Percentiles rank a stretch among this genome's conserved stretches.
Evolutionary conservation across 2,797 vertebrate genomes (phyloP).

Genomic region (Thunnus albacares): DNA sequence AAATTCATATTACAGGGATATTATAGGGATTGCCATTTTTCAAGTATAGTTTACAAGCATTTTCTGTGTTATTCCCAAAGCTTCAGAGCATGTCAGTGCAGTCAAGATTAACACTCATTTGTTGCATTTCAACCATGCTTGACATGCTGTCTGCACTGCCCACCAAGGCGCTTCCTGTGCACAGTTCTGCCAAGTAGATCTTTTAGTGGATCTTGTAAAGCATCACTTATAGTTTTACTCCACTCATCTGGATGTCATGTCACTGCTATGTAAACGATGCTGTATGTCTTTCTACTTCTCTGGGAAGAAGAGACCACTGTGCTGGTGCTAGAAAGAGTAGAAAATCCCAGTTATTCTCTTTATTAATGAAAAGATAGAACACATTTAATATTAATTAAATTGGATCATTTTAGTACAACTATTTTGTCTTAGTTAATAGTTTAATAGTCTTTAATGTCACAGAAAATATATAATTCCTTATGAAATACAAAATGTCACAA

Average conservation of each 20-base stretch:
- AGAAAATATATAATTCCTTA: no score
- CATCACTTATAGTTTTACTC: conserved; percentile 20
- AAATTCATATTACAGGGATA: no score
- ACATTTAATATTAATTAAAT: not conserved
- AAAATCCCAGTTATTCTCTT: conserved; percentile 2
- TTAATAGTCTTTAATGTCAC: no score
- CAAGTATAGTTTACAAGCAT: conserved; percentile 30
- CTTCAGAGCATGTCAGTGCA: conserved; percentile 59
- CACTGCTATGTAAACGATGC: not conserved
- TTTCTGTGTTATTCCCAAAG: conserved; percentile 62
- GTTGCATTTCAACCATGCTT: conserved; percentile 1
- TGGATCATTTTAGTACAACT: not conserved
- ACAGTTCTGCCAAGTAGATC: conserved; percentile 5
- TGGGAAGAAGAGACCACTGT: not conserved
- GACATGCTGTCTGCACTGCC: conserved; percentile 6
- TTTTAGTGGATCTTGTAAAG: conserved; percentile 11
- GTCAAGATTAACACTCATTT: conserved; percentile 1
- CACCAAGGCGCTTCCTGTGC: conserved; percentile 17
- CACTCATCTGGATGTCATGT: conserved; percentile 13
- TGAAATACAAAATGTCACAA: no score
- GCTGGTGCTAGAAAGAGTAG: not conserved
- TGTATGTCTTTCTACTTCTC: not conserved
- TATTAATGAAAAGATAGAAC: not conserved
- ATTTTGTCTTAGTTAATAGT: conserved; percentile 1
- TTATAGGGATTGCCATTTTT: not conserved